These are phyloP conservation scores for Pinctada fucata DNA, from an alignment of 2,888 invertebrate species.

Conservation along the genomic window DNA sequence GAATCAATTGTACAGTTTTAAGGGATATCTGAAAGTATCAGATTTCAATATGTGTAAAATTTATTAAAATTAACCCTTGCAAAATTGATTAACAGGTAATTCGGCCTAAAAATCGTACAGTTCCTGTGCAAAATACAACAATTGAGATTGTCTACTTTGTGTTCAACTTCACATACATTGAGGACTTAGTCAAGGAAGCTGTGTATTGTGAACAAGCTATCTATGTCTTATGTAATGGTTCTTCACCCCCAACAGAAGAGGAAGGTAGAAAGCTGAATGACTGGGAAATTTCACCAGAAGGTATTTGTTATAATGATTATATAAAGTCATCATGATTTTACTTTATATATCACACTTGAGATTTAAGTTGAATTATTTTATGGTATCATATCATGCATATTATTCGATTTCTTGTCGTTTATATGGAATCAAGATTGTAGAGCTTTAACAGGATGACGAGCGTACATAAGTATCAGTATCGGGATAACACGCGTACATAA, in stretches of 20 bases:
- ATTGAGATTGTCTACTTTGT: constrained; percentile 48
- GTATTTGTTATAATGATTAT: not conserved
- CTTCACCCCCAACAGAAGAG: constrained; percentile 13
- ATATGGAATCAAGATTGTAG: not conserved
- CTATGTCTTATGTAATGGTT: constrained; percentile 49
- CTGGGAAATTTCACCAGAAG: constrained; percentile 10
- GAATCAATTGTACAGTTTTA: too few species aligned
- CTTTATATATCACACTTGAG: not conserved
- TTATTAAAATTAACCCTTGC: too few species aligned
- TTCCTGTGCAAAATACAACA: constrained; percentile 23
- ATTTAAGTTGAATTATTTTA: not conserved
- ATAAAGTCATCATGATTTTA: not conserved
- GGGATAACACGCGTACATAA: too few species aligned
- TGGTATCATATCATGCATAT: constrained; percentile 12
- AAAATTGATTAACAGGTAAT: constrained; percentile 38
- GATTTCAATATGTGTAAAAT: too few species aligned
- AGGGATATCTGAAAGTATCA: too few species aligned
- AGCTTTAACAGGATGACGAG: too few species aligned
- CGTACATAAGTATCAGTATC: too few species aligned
- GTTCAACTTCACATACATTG: constrained; percentile 34
- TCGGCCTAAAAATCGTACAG: constrained; percentile 30
- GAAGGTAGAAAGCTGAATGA: constrained; percentile 26
- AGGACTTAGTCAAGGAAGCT: constrained; percentile 42
- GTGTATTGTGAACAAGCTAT: constrained; percentile 62
- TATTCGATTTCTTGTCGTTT: not conserved